These are phyloP conservation scores for Addax nasomaculatus DNA, from an alignment of 2,113 vertebrate species.

Conservation along the genomic window DNA sequence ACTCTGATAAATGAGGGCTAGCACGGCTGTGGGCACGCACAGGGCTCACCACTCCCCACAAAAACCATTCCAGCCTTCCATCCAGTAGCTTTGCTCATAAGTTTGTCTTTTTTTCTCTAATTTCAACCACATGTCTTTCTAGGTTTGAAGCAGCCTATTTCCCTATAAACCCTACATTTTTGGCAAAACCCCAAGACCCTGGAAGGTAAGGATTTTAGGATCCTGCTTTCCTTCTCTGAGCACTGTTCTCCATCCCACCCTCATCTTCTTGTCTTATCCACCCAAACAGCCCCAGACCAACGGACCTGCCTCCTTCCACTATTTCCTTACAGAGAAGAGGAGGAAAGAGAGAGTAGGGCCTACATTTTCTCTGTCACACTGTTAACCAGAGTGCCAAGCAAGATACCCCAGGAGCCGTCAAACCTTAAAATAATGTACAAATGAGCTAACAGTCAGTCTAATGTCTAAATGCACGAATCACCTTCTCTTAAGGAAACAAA, in stretches of 20 bases:
- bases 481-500: neutral
- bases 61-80: constrained; percentile 17
- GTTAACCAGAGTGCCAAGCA: neutral
- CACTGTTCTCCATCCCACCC: neutral
- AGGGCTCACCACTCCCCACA: neutral
- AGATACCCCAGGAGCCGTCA: too few species aligned
- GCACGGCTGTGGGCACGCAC: neutral
- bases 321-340: neutral
- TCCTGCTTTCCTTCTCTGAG: neutral
- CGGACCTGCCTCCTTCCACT: rapidly evolving
- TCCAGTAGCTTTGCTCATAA: constrained; percentile 24
- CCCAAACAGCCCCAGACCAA: too few species aligned
- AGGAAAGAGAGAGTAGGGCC: neutral
- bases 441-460: neutral
- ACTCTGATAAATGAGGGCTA: constrained; percentile 31
- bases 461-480: neutral
- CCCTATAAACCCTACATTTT: neutral
- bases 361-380: neutral
- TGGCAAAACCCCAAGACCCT: neutral
- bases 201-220: neutral
- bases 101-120: constrained; percentile 33
- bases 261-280: neutral
- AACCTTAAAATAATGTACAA: neutral
- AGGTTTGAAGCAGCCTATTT: neutral
- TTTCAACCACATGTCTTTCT: constrained; percentile 54